phyloP scores from a whole-genome alignment of 2,113 vertebrate species.

The Onychostoma macrolepis region DNA sequence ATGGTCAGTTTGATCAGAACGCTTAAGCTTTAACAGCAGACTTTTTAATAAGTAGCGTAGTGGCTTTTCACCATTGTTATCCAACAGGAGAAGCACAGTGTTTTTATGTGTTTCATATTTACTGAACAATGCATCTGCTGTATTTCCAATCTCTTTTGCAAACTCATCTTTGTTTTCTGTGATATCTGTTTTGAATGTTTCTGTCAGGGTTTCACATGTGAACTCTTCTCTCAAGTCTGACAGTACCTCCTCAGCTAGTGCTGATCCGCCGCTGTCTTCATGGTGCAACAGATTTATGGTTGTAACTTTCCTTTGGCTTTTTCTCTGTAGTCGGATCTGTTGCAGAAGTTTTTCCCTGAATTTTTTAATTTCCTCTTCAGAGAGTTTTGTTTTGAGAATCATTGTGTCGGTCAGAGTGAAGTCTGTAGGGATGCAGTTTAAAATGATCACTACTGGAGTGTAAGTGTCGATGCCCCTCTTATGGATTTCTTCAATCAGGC shows the following conservation, averaged over 20 bases:
- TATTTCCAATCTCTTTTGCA: background rate
- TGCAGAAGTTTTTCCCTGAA: background rate
- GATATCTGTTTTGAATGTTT: background rate
- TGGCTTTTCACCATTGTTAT: background rate
- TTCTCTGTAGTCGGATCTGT: background rate
- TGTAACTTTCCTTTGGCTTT: background rate
- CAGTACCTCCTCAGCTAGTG: background rate
- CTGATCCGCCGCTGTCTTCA: background rate
- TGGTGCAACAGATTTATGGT: background rate
- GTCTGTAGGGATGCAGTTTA: background rate
- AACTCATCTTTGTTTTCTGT: background rate
- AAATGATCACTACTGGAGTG: background rate
- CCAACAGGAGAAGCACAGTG: background rate
- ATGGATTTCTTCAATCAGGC: background rate
- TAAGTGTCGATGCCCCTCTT: background rate
- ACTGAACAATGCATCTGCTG: accelerated
- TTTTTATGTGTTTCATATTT: background rate
- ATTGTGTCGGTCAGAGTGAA: background rate
- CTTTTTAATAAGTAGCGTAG: background rate
- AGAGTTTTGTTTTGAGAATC: background rate
- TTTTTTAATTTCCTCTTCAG: background rate
- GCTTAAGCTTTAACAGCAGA: background rate
- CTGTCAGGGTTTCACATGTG: background rate
- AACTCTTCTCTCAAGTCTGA: background rate
- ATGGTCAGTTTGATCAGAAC: background rate